Evolutionary conservation across 1,140 invertebrate genomes (phyloP).

Genomic region (Aphelinus certus): DNA sequence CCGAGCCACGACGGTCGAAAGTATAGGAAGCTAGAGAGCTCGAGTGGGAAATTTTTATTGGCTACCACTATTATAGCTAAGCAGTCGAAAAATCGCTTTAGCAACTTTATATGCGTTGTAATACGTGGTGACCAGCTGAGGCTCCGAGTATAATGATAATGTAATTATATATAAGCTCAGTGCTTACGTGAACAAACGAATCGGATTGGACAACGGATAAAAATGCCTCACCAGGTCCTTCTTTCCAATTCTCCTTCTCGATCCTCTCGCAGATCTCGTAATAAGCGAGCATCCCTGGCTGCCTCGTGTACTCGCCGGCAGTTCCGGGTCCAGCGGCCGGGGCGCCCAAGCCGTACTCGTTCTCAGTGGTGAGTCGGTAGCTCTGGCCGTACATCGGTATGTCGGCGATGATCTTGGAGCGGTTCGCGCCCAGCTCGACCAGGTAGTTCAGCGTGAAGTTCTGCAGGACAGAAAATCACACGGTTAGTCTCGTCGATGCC

Average conservation of each 20-base stretch:
- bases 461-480: constrained; percentile 58
- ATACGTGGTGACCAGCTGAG: no score
- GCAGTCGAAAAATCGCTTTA: no score
- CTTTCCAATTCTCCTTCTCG: constrained; percentile 59
- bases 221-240: constrained; percentile 46
- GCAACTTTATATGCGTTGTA: no score
- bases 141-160: no score
- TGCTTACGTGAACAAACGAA: no score
- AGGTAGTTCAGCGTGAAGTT: constrained; percentile 83
- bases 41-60: no score
- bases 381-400: constrained; percentile 90
- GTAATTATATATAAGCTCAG: neutral
- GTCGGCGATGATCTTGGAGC: constrained; percentile 84
- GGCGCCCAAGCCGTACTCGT: constrained; percentile 63
- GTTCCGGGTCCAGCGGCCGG: constrained; percentile 76
- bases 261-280: constrained; percentile 88
- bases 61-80: no score
- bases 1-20: no score
- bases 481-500: no score
- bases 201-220: neutral
- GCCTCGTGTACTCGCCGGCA: constrained; percentile 84
- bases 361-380: constrained; percentile 73
- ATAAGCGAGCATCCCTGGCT: constrained; percentile 89
- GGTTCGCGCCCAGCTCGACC: constrained; percentile 77
- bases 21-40: no score